phyloP scores from a whole-genome alignment of 1,140 invertebrate genomes.

The Phymastichus coffea region DNA sequence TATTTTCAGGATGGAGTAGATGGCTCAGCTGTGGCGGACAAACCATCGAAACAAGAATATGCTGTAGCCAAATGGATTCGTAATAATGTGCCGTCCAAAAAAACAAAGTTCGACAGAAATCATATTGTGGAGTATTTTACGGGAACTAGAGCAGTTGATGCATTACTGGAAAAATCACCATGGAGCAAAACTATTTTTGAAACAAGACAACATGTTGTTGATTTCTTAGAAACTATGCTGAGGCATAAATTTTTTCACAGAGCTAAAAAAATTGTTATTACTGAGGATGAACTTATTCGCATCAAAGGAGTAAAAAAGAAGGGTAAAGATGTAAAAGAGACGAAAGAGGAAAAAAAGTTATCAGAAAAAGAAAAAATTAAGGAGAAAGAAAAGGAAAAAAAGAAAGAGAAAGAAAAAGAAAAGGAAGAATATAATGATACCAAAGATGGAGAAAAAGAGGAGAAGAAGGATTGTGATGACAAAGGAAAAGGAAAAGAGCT shows the following conservation, averaged over 20 bases:
- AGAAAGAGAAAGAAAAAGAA: slow-evolving; percentile 50
- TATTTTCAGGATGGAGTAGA: slow-evolving; percentile 61
- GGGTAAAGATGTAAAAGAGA: slow-evolving; percentile 65
- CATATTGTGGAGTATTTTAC: slow-evolving; percentile 97
- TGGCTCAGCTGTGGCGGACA: slow-evolving; percentile 61
- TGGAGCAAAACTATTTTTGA: slow-evolving; percentile 86
- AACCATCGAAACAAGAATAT: slow-evolving; percentile 90
- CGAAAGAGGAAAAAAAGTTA: slow-evolving; percentile 55
- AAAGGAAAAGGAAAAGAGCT: slow-evolving; percentile 38
- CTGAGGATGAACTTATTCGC: slow-evolving; percentile 51
- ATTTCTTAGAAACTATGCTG: slow-evolving; percentile 83
- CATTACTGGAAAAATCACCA: slow-evolving; percentile 81
- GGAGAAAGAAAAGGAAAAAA: slow-evolving; percentile 65
- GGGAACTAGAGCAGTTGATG: slow-evolving; percentile 90
- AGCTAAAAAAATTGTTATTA: slow-evolving; percentile 74
- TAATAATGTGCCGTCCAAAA: slow-evolving; percentile 89
- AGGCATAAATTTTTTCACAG: slow-evolving; percentile 94
- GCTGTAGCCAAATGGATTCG: slow-evolving; percentile 90
- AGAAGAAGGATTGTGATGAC: slow-evolving; percentile 38
- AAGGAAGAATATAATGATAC: slow-evolving; percentile 58
- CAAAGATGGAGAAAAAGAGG: slow-evolving; percentile 59
- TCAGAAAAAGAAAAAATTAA: slow-evolving; percentile 48
- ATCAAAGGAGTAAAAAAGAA: slow-evolving; percentile 69
- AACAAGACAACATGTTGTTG: slow-evolving; percentile 74
- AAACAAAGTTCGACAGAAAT: slow-evolving; percentile 87